Base-by-base conservation (phyloP, 35 echinoderm and acorn worm species). In the Ophiothrix spiculata region DNA sequence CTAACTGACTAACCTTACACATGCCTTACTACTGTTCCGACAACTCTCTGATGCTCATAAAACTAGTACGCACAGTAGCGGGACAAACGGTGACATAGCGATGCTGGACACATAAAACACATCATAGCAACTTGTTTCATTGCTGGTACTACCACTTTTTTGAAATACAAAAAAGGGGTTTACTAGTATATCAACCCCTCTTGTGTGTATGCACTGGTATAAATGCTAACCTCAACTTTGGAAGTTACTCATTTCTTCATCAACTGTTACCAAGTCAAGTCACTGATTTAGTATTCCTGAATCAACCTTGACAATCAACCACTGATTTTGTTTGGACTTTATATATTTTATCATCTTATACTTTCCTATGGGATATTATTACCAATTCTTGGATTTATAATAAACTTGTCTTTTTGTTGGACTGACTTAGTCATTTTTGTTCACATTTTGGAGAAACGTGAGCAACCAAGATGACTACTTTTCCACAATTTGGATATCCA, bases 401-500 rank as follows among this genome's bases (percentile, higher is more conserved):
- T 69, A 28, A 69, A 69, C 60, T 25, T 69, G 17, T 69, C 6
- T 69, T 10, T 15, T 15, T 25, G 60, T 4, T 2, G 29, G 16
- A 6, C 19, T 19, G 29, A 12, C 23, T n/a, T 4, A 69, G 60
- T 69, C 60, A 69, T 69, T 69, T 25, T 10, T 69, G 8, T 69
- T 15, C 29, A 25, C 60, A 28, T 69, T 84, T 54, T 49, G 33
- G 29, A 35, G 13, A 39, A 84, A 23, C 80, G 31, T 25, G 21
- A 63, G 81, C 54, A 63, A 36, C 11, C 78, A 84, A 90, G 34
- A 92, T 92, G 90, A 81, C 90, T 38, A 86, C 84, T 56, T 86
- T 81, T 87, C 78, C 84, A 33, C 90, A 80, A 35, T 77, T 92
- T 81, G 90, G 90, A 56, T 92, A 87, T 81, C 84, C 90, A 17